phyloP scores from a whole-genome alignment of 2,888 invertebrate genomes.

The Andrena camellia region DNA sequence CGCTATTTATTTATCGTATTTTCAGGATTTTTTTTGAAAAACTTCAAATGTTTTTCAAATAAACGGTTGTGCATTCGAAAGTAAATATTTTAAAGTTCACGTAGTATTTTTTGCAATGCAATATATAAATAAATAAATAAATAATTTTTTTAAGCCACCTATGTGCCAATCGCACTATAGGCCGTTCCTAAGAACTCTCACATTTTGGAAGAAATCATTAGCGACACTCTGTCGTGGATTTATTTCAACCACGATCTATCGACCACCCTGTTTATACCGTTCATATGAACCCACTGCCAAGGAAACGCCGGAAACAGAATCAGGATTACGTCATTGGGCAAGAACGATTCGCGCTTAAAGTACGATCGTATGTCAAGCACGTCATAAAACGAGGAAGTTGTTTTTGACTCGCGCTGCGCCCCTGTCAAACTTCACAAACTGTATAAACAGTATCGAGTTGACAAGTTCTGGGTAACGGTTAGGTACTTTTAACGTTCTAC shows the following conservation, averaged over 20 bases:
- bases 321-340: not conserved
- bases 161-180: too few species aligned
- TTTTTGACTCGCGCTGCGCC: constrained; percentile 8
- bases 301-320: not conserved
- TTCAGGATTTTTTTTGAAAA: too few species aligned
- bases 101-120: too few species aligned
- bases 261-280: not conserved
- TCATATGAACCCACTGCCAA: not conserved
- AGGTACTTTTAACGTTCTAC: not conserved
- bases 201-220: not conserved
- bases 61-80: too few species aligned
- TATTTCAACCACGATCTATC: not conserved
- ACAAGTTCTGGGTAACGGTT: not conserved
- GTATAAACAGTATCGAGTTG: not conserved
- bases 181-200: not conserved
- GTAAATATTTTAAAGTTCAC: too few species aligned
- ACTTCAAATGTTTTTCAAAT: too few species aligned
- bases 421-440: not conserved
- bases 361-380: not conserved
- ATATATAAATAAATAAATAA: too few species aligned
- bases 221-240: not conserved
- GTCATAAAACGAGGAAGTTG: constrained; percentile 19
- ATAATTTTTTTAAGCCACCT: too few species aligned
- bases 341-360: not conserved
- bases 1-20: too few species aligned